Evolutionary conservation across 2,888 invertebrate genomes (phyloP).

Genomic region (Anthrax anthrax): DNA sequence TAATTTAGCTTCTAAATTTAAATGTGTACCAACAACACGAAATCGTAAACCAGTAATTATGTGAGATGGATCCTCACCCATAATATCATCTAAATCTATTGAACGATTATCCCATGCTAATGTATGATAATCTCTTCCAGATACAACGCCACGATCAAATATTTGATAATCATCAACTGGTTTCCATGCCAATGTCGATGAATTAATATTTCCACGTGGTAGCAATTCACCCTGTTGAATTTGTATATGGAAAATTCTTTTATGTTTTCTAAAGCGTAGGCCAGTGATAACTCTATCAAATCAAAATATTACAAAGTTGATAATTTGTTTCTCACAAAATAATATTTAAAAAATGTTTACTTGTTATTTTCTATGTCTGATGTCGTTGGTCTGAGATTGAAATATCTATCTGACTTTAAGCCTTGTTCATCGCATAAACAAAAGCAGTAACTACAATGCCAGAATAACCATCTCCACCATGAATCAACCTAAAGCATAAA

Average conservation of each 20-base stretch:
- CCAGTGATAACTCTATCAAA: conserved; percentile 61
- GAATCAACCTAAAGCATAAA: conserved; percentile 65
- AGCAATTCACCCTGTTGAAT: conserved; percentile 58
- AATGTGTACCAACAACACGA: conserved; percentile 60
- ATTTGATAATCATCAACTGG: conserved; percentile 47
- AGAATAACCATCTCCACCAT: conserved; percentile 83
- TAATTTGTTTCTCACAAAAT: conserved; percentile 16
- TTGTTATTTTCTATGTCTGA: conserved; percentile 48
- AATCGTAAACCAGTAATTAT: conserved; percentile 66
- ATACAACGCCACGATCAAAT: conserved; percentile 39
- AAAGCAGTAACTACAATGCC: conserved; percentile 83
- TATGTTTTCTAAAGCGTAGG: conserved; percentile 54
- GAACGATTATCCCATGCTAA: conserved; percentile 60
- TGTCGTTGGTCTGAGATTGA: conserved; percentile 54
- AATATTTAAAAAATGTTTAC: conserved; percentile 28
- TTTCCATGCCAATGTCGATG: conserved; percentile 48
- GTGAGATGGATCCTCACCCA: conserved; percentile 41
- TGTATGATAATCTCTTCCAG: conserved; percentile 60
- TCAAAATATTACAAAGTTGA: conserved; percentile 5
- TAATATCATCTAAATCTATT: conserved; percentile 67
- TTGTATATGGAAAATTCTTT: conserved; percentile 67
- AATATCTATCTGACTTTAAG: conserved; percentile 59
- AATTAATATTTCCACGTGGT: conserved; percentile 48
- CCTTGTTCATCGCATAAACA: conserved; percentile 71
- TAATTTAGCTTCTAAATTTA: conserved; percentile 68